Conservation (phyloP, 2,113 vertebrate species). For the Corythaixoides concolor region DNA sequence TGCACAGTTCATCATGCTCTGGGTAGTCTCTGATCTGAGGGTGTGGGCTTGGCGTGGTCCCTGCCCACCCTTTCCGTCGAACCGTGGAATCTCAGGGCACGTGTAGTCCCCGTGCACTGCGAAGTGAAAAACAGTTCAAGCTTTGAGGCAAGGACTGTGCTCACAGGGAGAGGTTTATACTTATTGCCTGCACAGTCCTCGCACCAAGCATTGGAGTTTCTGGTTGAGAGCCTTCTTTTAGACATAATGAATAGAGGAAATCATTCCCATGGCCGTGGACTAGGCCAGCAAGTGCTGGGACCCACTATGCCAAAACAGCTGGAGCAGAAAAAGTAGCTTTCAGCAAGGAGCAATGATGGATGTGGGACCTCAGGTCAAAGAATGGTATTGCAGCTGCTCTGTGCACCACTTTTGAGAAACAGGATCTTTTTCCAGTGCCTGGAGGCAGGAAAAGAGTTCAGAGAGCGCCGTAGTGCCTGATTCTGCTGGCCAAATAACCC, state of each 20-base stretch:
- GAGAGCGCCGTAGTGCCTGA: neutral
- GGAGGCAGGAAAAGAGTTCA: neutral
- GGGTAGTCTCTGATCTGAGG: neutral
- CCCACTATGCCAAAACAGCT: neutral
- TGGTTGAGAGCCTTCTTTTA: neutral
- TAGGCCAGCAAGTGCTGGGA: neutral
- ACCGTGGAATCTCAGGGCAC: neutral
- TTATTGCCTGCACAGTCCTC: neutral
- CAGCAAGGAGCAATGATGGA: neutral
- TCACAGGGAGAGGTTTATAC: neutral
- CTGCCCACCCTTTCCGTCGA: neutral
- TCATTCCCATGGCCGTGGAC: neutral
- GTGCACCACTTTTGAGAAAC: neutral
- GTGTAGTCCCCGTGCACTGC: neutral
- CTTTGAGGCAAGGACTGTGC: neutral
- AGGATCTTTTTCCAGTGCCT: neutral
- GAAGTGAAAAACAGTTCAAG: neutral
- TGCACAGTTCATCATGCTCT: rapidly evolving
- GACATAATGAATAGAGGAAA: neutral
- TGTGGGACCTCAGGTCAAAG: neutral
- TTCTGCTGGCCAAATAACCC: neutral
- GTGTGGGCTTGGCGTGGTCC: neutral
- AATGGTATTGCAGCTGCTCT: neutral
- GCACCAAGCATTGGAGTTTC: neutral
- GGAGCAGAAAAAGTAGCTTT: neutral